Evolutionary conservation across 2,888 invertebrate genomes (phyloP).

Genomic region (Rhamnusium bicolor): DNA sequence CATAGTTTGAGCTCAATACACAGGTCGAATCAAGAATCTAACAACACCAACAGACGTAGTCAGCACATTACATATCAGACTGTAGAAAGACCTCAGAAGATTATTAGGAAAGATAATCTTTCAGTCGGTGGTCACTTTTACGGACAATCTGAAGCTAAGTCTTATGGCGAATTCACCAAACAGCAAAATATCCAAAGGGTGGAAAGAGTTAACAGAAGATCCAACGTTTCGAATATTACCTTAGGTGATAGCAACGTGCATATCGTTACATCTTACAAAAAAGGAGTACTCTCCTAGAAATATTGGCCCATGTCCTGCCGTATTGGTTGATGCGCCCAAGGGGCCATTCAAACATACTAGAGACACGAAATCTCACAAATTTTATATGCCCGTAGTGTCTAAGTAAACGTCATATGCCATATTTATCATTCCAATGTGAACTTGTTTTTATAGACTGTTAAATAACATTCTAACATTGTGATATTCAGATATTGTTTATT

Average conservation of each 20-base stretch:
- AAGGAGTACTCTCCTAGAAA: slow-evolving; percentile 83
- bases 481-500: slow-evolving; percentile 57
- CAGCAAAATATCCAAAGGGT: slow-evolving; percentile 72
- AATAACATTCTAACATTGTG: slow-evolving; percentile 63
- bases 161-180: slow-evolving; percentile 79
- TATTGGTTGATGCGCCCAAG: slow-evolving; percentile 82
- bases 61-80: slow-evolving; percentile 62
- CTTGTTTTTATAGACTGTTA: slow-evolving; percentile 39
- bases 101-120: slow-evolving; percentile 78
- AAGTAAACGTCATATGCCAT: slow-evolving; percentile 60
- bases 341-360: slow-evolving; percentile 89
- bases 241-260: slow-evolving; percentile 78
- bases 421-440: slow-evolving; percentile 33
- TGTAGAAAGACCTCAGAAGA: slow-evolving; percentile 77
- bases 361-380: slow-evolving; percentile 89
- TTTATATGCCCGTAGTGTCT: slow-evolving; percentile 81
- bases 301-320: slow-evolving; percentile 85
- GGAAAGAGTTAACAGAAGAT: slow-evolving; percentile 76
- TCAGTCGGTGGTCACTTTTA: slow-evolving; percentile 83
- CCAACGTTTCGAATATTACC: slow-evolving; percentile 84
- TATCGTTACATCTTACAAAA: slow-evolving; percentile 81
- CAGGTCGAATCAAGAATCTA: slow-evolving; percentile 76
- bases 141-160: slow-evolving; percentile 81
- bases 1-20: slow-evolving; percentile 87
- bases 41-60: slow-evolving; percentile 72